These are phyloP conservation scores for Thinocorus orbignyianus DNA, from an alignment of 2,113 vertebrate genomes.

Conservation along the genomic window DNA sequence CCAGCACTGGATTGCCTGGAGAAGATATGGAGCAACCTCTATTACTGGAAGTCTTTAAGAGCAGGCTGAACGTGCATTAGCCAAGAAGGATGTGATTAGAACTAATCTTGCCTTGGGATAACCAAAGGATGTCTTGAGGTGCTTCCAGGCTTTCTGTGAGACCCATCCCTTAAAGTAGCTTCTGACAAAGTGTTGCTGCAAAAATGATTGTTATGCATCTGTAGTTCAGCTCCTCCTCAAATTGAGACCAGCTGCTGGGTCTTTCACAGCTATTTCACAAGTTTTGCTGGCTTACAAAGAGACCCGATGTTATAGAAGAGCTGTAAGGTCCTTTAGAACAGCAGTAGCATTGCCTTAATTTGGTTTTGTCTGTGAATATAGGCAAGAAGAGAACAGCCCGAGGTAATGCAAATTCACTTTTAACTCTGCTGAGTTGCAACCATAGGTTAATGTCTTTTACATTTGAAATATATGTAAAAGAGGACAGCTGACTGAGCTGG, in stretches of 20 bases:
- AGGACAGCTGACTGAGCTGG: not conserved
- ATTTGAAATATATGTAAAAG: not conserved
- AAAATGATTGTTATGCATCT: not conserved
- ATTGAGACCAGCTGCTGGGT: not conserved
- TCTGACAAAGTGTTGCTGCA: not conserved
- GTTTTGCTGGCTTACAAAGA: not conserved
- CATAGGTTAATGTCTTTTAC: not conserved
- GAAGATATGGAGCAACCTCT: not conserved
- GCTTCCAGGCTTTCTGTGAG: not conserved
- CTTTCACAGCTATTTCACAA: not conserved
- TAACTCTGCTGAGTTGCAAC: not conserved
- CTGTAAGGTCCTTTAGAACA: not conserved
- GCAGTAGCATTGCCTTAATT: not conserved
- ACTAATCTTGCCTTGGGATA: not conserved
- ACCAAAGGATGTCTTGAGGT: not conserved
- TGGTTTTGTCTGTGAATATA: not conserved
- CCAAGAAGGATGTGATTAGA: not conserved
- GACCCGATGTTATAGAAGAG: not conserved
- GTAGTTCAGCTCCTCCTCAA: not conserved
- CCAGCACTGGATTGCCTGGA: not conserved
- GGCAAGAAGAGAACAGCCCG: not conserved
- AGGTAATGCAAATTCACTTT: constrained; percentile 6
- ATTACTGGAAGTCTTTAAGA: not conserved
- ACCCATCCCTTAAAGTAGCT: not conserved
- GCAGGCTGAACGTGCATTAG: not conserved